phyloP scores from a whole-genome alignment of 2,888 invertebrate genomes.

The Sclerodermus sp. region DNA sequence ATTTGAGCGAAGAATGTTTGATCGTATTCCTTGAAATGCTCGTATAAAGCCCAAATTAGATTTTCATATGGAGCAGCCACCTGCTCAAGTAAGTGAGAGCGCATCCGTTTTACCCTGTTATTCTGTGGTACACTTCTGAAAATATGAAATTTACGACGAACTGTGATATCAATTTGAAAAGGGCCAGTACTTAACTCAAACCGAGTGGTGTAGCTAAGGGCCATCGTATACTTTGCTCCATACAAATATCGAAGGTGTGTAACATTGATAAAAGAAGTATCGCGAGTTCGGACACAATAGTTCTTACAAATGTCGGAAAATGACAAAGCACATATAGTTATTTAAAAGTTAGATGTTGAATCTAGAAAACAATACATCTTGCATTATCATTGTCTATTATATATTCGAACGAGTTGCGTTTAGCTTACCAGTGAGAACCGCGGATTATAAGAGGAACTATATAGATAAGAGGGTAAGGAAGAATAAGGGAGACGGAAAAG shows the following conservation, averaged over 20 bases:
- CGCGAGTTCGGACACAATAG: slow-evolving; percentile 14
- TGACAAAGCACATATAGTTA: slow-evolving; percentile 17
- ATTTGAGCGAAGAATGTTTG: too few species aligned
- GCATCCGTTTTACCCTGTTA: too few species aligned
- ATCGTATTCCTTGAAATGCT: too few species aligned
- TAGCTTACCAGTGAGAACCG: slow-evolving; percentile 17
- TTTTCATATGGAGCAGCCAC: too few species aligned
- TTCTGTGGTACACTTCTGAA: slow-evolving; percentile 16
- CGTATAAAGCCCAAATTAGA: too few species aligned
- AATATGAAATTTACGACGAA: slow-evolving; percentile 16
- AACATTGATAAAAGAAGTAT: slow-evolving; percentile 1
- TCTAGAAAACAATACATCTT: slow-evolving; percentile 28
- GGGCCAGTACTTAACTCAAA: slow-evolving; percentile 44
- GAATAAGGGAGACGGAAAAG: too few species aligned
- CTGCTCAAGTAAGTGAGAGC: too few species aligned
- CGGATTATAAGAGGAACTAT: too few species aligned
- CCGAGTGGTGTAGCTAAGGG: slow-evolving; percentile 1
- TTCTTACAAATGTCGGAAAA: neutral
- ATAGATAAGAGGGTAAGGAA: slow-evolving; percentile 1
- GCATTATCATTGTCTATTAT: slow-evolving; percentile 45
- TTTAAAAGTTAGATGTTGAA: slow-evolving; percentile 34
- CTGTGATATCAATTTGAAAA: slow-evolving; percentile 45
- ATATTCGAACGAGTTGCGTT: slow-evolving; percentile 35
- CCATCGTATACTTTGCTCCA: slow-evolving; percentile 22
- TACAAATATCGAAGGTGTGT: neutral